These are phyloP conservation scores for Melipona beecheii DNA, from an alignment of 2,888 invertebrate species.

Conservation along the genomic window DNA sequence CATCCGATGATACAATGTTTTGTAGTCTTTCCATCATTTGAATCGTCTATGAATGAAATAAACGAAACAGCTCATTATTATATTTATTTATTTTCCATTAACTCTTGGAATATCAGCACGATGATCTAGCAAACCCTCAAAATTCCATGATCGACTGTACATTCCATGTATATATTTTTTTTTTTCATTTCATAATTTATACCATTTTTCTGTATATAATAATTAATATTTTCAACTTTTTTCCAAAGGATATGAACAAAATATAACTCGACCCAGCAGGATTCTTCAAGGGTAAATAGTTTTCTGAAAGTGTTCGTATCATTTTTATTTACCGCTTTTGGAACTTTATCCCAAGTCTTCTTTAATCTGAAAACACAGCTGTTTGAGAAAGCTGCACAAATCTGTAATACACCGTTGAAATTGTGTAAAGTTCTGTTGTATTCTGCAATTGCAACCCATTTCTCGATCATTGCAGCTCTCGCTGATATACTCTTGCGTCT, in stretches of 20 bases:
- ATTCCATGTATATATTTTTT: too few species aligned
- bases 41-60: constrained; percentile 88
- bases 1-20: constrained; percentile 94
- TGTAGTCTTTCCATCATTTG: constrained; percentile 95
- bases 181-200: too few species aligned
- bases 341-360: constrained; percentile 96
- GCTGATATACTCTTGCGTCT: constrained; percentile 87
- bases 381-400: constrained; percentile 95
- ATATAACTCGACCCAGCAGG: too few species aligned
- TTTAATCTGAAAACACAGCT: constrained; percentile 94
- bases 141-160: too few species aligned
- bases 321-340: constrained; percentile 90
- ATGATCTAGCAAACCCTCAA: too few species aligned
- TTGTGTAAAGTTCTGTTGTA: constrained; percentile 96
- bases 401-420: constrained; percentile 96
- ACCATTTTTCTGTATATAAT: too few species aligned
- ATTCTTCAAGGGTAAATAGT: too few species aligned
- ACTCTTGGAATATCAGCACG: too few species aligned
- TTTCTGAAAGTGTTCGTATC: too few species aligned
- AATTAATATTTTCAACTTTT: too few species aligned
- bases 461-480: constrained; percentile 93
- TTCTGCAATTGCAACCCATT: constrained; percentile 97
- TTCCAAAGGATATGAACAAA: too few species aligned
- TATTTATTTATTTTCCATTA: background rate
- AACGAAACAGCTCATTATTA: background rate